A percentile compares a stretch with the other conserved stretches of the same genome.
phyloP scores from a whole-genome alignment of 2,113 vertebrate species.

The Dicentrarchus labrax region DNA sequence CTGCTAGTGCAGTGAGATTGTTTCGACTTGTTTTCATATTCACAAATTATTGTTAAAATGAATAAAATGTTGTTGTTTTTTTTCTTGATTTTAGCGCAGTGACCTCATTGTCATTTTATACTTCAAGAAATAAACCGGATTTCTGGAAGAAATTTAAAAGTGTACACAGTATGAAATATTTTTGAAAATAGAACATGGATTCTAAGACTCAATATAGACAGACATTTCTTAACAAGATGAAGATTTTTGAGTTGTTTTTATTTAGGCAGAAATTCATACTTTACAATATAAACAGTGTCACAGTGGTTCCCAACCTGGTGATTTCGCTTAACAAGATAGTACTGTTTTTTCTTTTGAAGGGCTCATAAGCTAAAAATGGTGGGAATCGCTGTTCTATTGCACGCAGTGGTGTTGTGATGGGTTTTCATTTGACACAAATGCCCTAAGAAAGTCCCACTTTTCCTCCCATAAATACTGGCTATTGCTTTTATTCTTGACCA shows the following conservation, averaged over 20 bases:
- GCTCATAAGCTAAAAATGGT: not conserved
- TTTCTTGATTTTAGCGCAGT: not conserved
- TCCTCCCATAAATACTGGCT: conserved; percentile 16
- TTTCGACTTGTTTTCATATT: not conserved
- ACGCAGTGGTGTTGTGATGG: not conserved
- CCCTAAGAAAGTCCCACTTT: conserved; percentile 17
- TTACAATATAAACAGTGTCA: not conserved
- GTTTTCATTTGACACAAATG: conserved; percentile 22
- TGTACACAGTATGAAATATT: not conserved
- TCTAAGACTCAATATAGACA: not conserved
- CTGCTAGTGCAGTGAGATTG: not conserved
- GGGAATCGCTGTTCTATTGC: not conserved
- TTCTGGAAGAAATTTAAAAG: not conserved
- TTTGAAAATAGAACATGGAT: not conserved
- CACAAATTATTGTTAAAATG: not conserved
- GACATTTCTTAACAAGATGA: not conserved
- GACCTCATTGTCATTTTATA: not conserved
- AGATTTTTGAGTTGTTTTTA: not conserved
- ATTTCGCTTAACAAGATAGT: not conserved
- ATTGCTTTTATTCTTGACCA: conserved; percentile 19
- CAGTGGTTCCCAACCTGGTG: not conserved
- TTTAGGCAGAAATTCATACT: not conserved
- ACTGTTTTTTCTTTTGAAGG: not conserved
- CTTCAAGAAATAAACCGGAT: not conserved
- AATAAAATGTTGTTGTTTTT: not conserved